Percentiles rank a stretch among this genome's conserved stretches.
Evolutionary conservation across 2,888 invertebrate species (phyloP).

Genomic region (Theodoxus fluviatilis): DNA sequence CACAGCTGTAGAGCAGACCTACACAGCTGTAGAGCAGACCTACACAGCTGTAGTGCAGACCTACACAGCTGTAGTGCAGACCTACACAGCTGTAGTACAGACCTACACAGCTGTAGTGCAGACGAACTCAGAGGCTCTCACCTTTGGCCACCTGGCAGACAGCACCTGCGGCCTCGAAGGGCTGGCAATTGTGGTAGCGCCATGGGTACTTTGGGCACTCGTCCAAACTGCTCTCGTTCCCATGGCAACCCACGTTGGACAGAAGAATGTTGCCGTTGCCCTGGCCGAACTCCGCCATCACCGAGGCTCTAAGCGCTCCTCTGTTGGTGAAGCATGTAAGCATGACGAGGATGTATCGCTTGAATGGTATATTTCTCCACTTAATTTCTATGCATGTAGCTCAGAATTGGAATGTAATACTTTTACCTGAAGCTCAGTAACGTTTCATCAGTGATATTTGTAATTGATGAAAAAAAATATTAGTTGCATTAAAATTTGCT

Average conservation of each 20-base stretch:
- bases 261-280: slow-evolving; percentile 71
- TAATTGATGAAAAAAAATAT: no score
- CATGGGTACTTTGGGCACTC: slow-evolving; percentile 77
- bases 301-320: slow-evolving; percentile 35
- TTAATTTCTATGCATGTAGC: no score
- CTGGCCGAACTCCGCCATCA: slow-evolving; percentile 55
- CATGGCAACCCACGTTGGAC: slow-evolving; percentile 76
- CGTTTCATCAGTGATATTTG: neutral
- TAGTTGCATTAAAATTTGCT: no score
- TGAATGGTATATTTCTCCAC: no score
- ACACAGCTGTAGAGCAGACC: no score
- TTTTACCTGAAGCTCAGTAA: neutral
- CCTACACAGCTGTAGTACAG: no score
- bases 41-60: no score
- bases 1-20: no score
- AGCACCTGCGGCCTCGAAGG: slow-evolving; percentile 62
- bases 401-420: neutral
- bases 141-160: slow-evolving; percentile 51
- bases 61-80: no score
- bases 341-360: neutral
- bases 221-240: slow-evolving; percentile 74
- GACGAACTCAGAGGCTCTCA: no score
- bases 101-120: no score
- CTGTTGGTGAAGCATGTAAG: slow-evolving; percentile 22
- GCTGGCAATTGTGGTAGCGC: slow-evolving; percentile 77